Evolutionary conservation across 2,113 vertebrate genomes (phyloP).

Genomic region (Embiotoca jacksoni): DNA sequence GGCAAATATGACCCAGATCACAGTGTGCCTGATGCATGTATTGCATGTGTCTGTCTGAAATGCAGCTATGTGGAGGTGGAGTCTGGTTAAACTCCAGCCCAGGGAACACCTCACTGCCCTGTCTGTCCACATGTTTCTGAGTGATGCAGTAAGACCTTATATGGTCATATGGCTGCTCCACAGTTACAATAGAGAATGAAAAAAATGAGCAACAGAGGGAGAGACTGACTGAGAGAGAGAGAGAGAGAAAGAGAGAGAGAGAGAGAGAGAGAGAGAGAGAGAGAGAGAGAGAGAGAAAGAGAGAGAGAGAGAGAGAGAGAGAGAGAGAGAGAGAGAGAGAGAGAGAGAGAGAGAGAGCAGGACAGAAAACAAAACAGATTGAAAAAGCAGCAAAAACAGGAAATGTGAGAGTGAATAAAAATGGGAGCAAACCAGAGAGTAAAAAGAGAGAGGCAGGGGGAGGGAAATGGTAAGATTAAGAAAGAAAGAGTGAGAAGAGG

Average conservation of each 20-base stretch:
- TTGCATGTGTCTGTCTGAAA: constrained; percentile 36
- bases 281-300: neutral
- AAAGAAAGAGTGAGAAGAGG: constrained; percentile 1
- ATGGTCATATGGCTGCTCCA: constrained; percentile 58
- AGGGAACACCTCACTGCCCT: constrained; percentile 61
- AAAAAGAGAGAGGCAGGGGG: neutral
- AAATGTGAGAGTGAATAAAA: constrained; percentile 38
- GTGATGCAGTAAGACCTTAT: constrained; percentile 70
- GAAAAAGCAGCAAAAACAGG: constrained; percentile 8
- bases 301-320: neutral
- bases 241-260: neutral
- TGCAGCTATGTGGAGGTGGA: constrained; percentile 54
- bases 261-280: neutral
- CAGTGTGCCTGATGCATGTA: constrained; percentile 8
- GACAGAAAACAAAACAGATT: neutral
- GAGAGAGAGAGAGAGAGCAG: neutral
- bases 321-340: neutral
- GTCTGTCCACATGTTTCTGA: constrained; percentile 50
- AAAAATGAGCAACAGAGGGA: neutral
- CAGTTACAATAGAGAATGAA: constrained; percentile 20
- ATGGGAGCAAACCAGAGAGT: neutral
- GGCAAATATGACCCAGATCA: constrained; percentile 33
- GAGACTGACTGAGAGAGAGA: neutral
- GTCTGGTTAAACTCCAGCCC: constrained; percentile 66
- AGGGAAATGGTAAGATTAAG: constrained; percentile 5